Evolutionary conservation across 2,797 vertebrate species (phyloP).

Genomic region (Meriones psammophilus): DNA sequence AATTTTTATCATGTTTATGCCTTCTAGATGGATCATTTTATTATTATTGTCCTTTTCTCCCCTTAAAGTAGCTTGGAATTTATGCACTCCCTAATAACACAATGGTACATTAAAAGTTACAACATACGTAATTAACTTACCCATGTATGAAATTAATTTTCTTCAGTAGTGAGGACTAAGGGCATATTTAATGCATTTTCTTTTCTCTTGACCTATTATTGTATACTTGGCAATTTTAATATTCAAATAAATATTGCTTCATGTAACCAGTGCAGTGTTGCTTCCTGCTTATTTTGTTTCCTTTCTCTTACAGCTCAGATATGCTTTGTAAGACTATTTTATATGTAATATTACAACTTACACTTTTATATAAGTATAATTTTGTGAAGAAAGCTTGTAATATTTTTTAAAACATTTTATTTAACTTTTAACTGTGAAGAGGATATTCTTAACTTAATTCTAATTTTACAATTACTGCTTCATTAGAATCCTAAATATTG

Average conservation of each 20-base stretch:
- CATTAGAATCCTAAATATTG: background rate
- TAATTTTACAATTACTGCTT: background rate
- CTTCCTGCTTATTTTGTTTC: background rate
- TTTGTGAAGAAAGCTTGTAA: background rate
- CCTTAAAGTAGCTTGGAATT: background rate
- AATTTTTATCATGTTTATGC: background rate
- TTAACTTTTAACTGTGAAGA: background rate
- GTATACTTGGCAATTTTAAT: background rate
- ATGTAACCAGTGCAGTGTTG: background rate
- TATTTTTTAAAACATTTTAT: background rate
- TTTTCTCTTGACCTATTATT: background rate
- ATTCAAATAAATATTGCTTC: background rate
- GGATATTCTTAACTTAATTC: background rate
- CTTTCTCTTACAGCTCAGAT: background rate
- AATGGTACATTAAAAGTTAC: background rate
- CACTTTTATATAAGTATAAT: background rate
- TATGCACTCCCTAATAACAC: background rate
- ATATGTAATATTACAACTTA: background rate
- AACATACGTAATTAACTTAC: background rate
- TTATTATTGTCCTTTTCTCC: background rate
- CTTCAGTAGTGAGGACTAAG: background rate
- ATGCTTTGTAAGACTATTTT: background rate
- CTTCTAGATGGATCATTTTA: background rate
- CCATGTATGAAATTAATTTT: conserved; percentile 39
- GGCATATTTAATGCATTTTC: background rate